These are phyloP conservation scores for Dione vanillae DNA, from an alignment of 2,888 invertebrate species.

Conservation along the genomic window DNA sequence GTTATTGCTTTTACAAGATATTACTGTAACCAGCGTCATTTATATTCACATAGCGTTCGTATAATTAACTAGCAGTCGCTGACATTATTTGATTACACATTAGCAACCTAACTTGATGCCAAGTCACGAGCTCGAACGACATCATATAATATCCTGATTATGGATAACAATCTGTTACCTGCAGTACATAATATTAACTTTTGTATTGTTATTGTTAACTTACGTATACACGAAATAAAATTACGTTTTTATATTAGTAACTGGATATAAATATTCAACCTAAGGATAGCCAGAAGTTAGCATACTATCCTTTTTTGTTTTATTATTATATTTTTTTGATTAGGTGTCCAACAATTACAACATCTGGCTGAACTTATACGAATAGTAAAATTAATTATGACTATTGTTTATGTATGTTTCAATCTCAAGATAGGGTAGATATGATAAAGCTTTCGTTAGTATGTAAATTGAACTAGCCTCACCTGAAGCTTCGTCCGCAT, in stretches of 20 bases:
- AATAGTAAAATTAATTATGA: too few relatives aligned
- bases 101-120: constrained; percentile 75
- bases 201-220: neutral
- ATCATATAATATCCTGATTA: constrained; percentile 34
- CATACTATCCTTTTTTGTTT: too few relatives aligned
- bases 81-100: constrained; percentile 76
- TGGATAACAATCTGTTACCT: constrained; percentile 30
- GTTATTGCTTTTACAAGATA: constrained; percentile 40
- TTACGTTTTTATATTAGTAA: neutral
- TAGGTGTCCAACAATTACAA: too few relatives aligned
- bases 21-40: constrained; percentile 66
- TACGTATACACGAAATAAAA: neutral
- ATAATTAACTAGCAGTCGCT: constrained; percentile 73
- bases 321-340: too few relatives aligned
- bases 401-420: too few relatives aligned
- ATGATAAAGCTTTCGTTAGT: too few relatives aligned
- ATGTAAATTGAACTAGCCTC: too few relatives aligned
- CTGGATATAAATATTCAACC: too few relatives aligned
- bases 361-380: too few relatives aligned
- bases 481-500: too few relatives aligned
- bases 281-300: too few relatives aligned
- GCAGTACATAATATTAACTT: constrained; percentile 16
- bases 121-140: constrained; percentile 69
- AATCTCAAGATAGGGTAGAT: too few relatives aligned
- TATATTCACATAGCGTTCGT: constrained; percentile 74